Base-by-base conservation (phyloP, 2,113 vertebrate genomes). In the Pseudonaja textilis region DNA sequence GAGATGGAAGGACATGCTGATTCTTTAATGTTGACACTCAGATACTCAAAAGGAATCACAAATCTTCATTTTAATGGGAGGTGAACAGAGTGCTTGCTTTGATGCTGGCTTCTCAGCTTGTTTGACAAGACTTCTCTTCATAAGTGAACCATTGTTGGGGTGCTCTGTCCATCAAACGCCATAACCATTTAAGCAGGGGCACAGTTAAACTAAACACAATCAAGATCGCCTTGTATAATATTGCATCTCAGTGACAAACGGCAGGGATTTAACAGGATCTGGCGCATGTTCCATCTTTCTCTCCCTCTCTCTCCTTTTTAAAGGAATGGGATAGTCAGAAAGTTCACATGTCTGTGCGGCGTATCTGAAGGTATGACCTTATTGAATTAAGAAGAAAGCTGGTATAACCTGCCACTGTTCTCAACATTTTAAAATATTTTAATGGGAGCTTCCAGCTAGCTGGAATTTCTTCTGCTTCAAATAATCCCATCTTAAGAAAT, bases 51-150 rank as follows among this genome's bases (percentile, higher is more conserved):
- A 96, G 94, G 92, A 94, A 95, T 93, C 93, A 96, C 94, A 94
- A 96, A 96, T 95, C 95, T 97, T 97, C 94, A 92, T 96, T 96
- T 96, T 96, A 96, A 96, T 96, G 95, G 95, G 91, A 94, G 87
- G 94, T 95, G 93, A 97, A 93, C 55, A 89, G 93, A 97, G 97
- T 96, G 95, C 96, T 96, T 94, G 94, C 87, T 93, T 96, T 95
- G 93, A 94, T 94, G 94, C 95, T 90, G 92, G 91, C 93, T 93
- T 96, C 94, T 96, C 95, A 95, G 94, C 94, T 96, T 96, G 94
- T 96, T 95, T 97, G 96, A 96, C 96, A 97, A 95, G 93, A 57
- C 91, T 96, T 93, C 87, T 61, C 89, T 95, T 96, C 95, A 97
- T 96, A 97, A 97, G 92, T 85, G 45, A 94, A 96, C 94, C 59